Evolutionary conservation across 2,113 vertebrate genomes (phyloP).

Genomic region (Neoarius graeffei): DNA sequence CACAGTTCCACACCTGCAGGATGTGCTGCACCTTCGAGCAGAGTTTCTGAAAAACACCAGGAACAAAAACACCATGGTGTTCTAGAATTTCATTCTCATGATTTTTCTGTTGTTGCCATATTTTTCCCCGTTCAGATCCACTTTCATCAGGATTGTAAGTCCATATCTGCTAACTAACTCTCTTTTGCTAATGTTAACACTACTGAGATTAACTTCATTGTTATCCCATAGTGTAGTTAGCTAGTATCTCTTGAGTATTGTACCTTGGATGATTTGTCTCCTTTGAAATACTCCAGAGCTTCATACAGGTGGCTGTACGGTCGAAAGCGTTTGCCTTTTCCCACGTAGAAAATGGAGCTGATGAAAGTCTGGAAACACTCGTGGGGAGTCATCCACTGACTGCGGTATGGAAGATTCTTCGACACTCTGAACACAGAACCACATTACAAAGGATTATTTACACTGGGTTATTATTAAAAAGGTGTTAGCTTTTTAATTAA

Average conservation of each 20-base stretch:
- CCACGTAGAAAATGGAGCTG: too few relatives aligned
- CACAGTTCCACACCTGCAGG: constrained; percentile 84
- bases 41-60: constrained; percentile 68
- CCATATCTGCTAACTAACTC: not conserved
- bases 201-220: not conserved
- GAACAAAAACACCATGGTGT: not conserved
- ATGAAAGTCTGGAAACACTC: too few relatives aligned
- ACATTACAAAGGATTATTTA: too few relatives aligned
- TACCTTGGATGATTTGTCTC: constrained; percentile 71
- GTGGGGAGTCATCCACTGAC: too few relatives aligned
- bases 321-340: too few relatives aligned
- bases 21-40: constrained; percentile 84
- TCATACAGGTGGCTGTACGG: too few relatives aligned
- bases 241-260: not conserved
- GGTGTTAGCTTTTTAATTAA: too few relatives aligned
- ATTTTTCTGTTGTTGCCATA: too few relatives aligned
- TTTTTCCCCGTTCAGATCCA: not conserved
- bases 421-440: too few relatives aligned
- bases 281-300: constrained; percentile 73
- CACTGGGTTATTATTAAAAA: too few relatives aligned
- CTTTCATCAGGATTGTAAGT: not conserved
- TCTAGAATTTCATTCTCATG: not conserved
- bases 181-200: not conserved
- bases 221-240: not conserved
- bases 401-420: too few relatives aligned